phyloP scores from a whole-genome alignment of 2,113 vertebrate genomes.

The Tapirus terrestris region DNA sequence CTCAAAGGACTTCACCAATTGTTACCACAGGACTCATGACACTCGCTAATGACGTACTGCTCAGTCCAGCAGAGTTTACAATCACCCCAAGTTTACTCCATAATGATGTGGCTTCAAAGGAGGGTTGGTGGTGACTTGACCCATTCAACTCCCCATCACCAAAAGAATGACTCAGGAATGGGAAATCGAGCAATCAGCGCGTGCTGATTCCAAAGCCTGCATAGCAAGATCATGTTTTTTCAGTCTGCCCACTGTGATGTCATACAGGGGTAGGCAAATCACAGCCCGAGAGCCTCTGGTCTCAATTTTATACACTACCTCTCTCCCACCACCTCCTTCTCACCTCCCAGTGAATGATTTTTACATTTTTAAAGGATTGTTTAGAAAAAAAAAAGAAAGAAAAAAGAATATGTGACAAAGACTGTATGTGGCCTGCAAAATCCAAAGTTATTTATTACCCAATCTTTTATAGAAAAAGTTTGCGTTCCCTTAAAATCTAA shows the following conservation, averaged over 20 bases:
- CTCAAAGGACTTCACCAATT: slow-evolving; percentile 49
- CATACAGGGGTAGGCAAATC: not conserved
- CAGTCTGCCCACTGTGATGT: not conserved
- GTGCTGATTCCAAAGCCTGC: not conserved
- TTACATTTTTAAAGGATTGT: not conserved
- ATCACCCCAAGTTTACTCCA: not conserved
- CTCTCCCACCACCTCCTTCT: not conserved
- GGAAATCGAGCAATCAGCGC: not conserved
- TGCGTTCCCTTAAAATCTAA: not conserved
- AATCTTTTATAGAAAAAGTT: not conserved
- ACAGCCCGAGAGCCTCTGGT: not conserved
- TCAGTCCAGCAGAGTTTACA: not conserved
- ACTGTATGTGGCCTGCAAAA: not conserved
- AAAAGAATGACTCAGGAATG: not conserved
- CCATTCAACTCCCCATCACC: not conserved
- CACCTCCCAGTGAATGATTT: not conserved
- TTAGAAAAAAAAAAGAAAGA: not conserved
- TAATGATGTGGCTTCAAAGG: not conserved
- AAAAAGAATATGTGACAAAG: not conserved
- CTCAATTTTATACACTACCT: not conserved
- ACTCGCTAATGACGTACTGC: not conserved
- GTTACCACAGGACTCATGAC: slow-evolving; percentile 16
- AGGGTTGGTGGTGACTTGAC: not conserved
- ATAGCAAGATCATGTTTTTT: not conserved
- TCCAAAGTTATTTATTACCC: not conserved